Conservation (phyloP, 1,140 invertebrate genomes). For the Neodiprion lecontei region DNA sequence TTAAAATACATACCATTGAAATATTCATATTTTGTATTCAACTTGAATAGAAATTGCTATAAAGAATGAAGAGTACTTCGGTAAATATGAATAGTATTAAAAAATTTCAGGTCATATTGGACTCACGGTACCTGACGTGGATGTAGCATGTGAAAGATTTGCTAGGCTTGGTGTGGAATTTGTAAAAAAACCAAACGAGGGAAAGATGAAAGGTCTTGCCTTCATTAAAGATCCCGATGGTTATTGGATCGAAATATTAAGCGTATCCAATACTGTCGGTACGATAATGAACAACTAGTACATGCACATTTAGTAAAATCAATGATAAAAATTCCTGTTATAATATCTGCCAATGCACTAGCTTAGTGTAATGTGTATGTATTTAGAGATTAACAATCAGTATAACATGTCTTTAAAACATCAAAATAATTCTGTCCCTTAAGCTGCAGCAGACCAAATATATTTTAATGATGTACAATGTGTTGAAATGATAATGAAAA, state of each 20-base stretch:
- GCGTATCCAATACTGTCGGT: slow-evolving; percentile 34
- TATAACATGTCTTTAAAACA: not conserved
- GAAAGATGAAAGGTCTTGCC: slow-evolving; percentile 92
- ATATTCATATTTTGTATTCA: slow-evolving; percentile 19
- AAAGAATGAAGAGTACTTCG: not conserved
- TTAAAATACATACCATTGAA: not conserved
- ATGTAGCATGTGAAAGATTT: slow-evolving; percentile 85
- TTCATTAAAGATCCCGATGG: slow-evolving; percentile 96
- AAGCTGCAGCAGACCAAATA: slow-evolving; percentile 1
- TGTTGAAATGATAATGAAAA: not conserved
- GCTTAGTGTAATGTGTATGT: not conserved
- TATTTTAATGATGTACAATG: no score
- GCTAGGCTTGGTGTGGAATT: slow-evolving; percentile 87
- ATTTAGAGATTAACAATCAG: slow-evolving; percentile 2
- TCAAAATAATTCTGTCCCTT: not conserved
- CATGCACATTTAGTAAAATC: no score
- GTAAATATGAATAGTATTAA: slow-evolving; percentile 17
- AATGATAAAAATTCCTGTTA: not conserved
- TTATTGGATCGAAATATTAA: slow-evolving; percentile 96
- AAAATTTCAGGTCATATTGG: slow-evolving; percentile 82
- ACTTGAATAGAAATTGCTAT: slow-evolving; percentile 9
- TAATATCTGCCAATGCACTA: not conserved
- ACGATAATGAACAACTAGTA: slow-evolving; percentile 5
- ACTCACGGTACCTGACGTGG: slow-evolving; percentile 86
- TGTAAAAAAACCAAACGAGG: slow-evolving; percentile 88